A percentile compares a stretch with the other conserved stretches of the same genome.
phyloP scores from a whole-genome alignment of 1,140 invertebrate genomes.

The Triops cancriformis region DNA sequence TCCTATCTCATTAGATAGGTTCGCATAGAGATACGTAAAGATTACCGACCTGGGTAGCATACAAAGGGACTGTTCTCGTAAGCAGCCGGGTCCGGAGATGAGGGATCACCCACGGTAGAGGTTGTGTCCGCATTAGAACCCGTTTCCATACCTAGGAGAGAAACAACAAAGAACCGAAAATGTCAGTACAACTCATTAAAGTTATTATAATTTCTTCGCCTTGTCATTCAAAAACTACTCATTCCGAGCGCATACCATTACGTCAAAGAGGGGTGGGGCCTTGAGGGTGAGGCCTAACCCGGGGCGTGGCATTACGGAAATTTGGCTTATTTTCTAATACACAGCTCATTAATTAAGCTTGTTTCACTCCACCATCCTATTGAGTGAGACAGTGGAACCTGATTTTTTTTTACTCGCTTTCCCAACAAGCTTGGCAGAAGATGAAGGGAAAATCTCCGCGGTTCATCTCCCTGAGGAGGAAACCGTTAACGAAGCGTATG shows the following conservation, averaged over 20 bases:
- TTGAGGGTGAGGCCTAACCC: background rate
- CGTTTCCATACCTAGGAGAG: background rate
- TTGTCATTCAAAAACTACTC: background rate
- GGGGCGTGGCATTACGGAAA: background rate
- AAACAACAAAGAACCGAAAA: background rate
- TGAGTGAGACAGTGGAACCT: no score
- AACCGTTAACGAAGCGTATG: background rate
- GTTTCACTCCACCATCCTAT: no score
- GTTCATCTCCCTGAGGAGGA: background rate
- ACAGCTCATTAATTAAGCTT: background rate
- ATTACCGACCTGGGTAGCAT: conserved; percentile 4
- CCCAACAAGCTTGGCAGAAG: background rate
- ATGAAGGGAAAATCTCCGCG: background rate
- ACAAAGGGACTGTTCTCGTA: background rate
- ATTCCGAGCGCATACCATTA: background rate
- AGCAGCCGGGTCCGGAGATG: background rate
- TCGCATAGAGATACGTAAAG: background rate
- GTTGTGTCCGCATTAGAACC: background rate
- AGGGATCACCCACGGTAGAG: background rate
- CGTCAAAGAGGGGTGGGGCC: background rate
- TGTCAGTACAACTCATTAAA: background rate
- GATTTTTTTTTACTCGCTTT: no score
- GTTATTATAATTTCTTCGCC: background rate
- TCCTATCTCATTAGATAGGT: background rate
- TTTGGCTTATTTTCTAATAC: background rate